Evolutionary conservation across 2,797 vertebrate species (phyloP).

Genomic region (Mus caroli): DNA sequence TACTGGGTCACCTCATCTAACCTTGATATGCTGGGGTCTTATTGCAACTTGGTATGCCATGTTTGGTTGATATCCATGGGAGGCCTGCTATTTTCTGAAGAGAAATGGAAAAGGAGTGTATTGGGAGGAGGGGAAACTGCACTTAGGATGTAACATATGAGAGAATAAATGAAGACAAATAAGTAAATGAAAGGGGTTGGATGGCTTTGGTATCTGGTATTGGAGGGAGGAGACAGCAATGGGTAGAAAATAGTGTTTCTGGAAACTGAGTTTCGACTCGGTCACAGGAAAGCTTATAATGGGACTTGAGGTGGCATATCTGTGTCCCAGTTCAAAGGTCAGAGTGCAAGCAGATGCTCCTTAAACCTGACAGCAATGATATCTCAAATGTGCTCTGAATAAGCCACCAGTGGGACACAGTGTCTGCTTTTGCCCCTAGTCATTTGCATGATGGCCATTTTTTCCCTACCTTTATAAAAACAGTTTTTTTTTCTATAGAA

Average conservation of each 20-base stretch:
- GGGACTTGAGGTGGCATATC: background rate
- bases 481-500: background rate
- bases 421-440: background rate
- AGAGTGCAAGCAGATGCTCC: background rate
- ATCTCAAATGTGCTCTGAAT: background rate
- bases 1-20: background rate
- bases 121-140: background rate
- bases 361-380: background rate
- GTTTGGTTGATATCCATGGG: background rate
- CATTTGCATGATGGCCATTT: background rate
- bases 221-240: background rate
- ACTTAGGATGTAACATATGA: background rate
- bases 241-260: background rate
- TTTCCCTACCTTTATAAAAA: background rate
- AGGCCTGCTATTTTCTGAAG: background rate
- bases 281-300: background rate
- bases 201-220: background rate
- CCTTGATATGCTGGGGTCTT: background rate
- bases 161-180: background rate
- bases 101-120: background rate
- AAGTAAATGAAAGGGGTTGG: background rate
- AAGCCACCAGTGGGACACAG: too few species aligned
- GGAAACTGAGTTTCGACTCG: background rate
- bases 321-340: background rate
- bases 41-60: background rate